Evolutionary conservation across 2,113 vertebrate genomes (phyloP), one percentile per base, ranked within the genome.

Genomic region (Oncorhynchus nerka): DNA sequence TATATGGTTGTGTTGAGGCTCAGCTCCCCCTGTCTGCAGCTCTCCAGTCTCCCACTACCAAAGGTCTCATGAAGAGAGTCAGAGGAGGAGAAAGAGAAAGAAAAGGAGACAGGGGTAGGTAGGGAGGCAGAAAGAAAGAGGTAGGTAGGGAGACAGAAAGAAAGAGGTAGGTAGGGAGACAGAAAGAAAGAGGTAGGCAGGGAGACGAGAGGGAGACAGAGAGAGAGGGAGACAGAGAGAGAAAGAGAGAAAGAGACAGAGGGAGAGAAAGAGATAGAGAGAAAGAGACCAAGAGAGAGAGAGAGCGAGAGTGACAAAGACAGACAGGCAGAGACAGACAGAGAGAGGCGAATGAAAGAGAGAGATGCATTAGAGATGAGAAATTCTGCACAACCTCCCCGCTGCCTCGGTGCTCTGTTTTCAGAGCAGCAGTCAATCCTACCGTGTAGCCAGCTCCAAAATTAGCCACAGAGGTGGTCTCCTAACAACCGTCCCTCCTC

Each of bases 31-130:
- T 59, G 20, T 74, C 59, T 74, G 59, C 71, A 45, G 72, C 30
- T 59, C 20, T 45, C 28, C 71, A 62, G 59, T 73, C 26, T 62
- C 57, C 20, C 19, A 39, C 70, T 78, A 75, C 73, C 30, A 76
- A 73, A 74, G 67, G 70, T 81, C 79, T 84, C 70, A 11, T 39
- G 39, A 48, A 12, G n/a, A 45, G 39, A 48, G 20, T 39, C 16
- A 22, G 15, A 20, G 3, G 39, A n/a, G 39, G 15, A 32, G n/a
- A 24, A 16, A 70, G 28, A 28, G 11, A 34, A 26, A 34, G 4
- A 68, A 15, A 68, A 15, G 5, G 66, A 68, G 71, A 73, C 7
- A 34, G 8, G 22, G 20, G 26, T 28, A 28, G 26, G 26, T 0
- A 62, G 30, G 16, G 59, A 30, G 7, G 1, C 64, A 55, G 30